phyloP scores from a whole-genome alignment of 2,888 invertebrate genomes.

The Vannuccia rotundouncinata region DNA sequence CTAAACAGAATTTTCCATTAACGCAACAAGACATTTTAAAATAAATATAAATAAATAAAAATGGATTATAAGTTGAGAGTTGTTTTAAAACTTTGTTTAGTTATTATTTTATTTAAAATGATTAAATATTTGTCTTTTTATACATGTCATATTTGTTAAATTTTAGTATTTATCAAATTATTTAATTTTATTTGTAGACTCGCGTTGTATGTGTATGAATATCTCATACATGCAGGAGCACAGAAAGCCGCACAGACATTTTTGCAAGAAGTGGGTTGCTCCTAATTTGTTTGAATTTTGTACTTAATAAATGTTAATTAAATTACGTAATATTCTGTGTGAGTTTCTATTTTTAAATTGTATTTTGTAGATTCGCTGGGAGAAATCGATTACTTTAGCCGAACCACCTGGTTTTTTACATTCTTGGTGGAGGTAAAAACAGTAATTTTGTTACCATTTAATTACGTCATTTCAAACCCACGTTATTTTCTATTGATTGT shows the following conservation, averaged over 20 bases:
- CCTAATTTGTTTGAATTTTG: background rate
- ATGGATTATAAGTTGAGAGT: no score
- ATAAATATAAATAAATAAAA: no score
- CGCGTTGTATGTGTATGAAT: constrained; percentile 98
- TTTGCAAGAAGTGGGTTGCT: constrained; percentile 72
- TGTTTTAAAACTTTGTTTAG: no score
- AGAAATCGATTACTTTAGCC: constrained; percentile 94
- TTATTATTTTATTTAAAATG: no score
- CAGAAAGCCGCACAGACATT: constrained; percentile 99
- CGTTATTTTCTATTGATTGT: no score
- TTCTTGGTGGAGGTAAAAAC: constrained; percentile 88
- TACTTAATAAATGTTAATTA: background rate
- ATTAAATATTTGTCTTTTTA: no score
- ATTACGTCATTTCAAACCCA: no score
- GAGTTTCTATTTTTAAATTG: background rate
- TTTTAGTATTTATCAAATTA: no score
- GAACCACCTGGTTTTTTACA: constrained; percentile 97
- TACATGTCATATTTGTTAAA: no score
- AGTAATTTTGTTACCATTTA: background rate
- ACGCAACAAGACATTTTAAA: no score
- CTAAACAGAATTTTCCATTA: no score
- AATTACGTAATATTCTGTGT: background rate
- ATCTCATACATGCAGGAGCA: constrained; percentile 95
- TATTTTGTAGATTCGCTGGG: constrained; percentile 78
- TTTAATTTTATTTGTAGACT: constrained; percentile 68